These are phyloP conservation scores for Lochmaea capreae DNA, from an alignment of 2,888 invertebrate genomes.

Conservation along the genomic window DNA sequence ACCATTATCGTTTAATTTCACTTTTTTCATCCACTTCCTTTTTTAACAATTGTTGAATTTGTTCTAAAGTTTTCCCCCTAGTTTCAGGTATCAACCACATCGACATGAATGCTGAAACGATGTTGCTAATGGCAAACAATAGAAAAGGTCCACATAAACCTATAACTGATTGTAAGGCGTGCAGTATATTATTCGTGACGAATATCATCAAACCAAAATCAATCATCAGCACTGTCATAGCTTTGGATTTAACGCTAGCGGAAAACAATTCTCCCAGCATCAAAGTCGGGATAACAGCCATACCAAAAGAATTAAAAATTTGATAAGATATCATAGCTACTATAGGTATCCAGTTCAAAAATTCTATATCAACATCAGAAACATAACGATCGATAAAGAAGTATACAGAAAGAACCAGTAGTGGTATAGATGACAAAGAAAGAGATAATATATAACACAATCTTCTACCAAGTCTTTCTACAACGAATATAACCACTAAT, in stretches of 20 bases:
- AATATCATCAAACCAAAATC: slow-evolving; percentile 52
- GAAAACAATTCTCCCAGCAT: slow-evolving; percentile 59
- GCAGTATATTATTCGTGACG: slow-evolving; percentile 56
- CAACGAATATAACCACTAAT: slow-evolving; percentile 46
- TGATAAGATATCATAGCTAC: slow-evolving; percentile 56
- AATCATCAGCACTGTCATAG: slow-evolving; percentile 52
- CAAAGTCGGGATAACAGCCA: slow-evolving; percentile 56
- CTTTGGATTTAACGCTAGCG: slow-evolving; percentile 58
- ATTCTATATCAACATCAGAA: slow-evolving; percentile 46
- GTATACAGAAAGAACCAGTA: slow-evolving; percentile 45
- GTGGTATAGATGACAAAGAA: slow-evolving; percentile 48
- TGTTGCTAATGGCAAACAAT: slow-evolving; percentile 54
- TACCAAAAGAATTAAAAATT: slow-evolving; percentile 52
- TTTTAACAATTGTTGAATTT: slow-evolving; percentile 57
- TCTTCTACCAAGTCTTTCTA: slow-evolving; percentile 52
- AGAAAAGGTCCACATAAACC: slow-evolving; percentile 59
- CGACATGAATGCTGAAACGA: slow-evolving; percentile 51
- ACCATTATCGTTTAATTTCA: slow-evolving; percentile 2
- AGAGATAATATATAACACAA: slow-evolving; percentile 51
- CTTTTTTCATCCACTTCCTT: slow-evolving; percentile 19
- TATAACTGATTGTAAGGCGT: slow-evolving; percentile 48
- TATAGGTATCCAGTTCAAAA: slow-evolving; percentile 56
- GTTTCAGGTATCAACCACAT: slow-evolving; percentile 60
- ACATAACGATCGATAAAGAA: slow-evolving; percentile 51
- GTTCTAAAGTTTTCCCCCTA: slow-evolving; percentile 60